phyloP scores from a whole-genome alignment of 2,113 vertebrate genomes.

The Amphiprion ocellaris region DNA sequence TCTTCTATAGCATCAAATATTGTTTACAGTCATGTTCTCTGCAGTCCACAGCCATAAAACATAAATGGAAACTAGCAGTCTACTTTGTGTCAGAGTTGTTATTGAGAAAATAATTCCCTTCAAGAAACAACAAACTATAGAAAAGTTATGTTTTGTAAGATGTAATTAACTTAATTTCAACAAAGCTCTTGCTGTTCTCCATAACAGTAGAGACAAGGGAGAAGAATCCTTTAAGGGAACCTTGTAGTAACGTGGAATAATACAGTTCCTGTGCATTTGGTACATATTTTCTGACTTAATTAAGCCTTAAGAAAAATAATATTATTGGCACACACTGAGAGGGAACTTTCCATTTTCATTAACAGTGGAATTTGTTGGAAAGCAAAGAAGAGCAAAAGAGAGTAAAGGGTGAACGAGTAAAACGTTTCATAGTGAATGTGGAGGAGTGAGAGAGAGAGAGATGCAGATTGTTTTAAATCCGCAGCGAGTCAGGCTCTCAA shows the following conservation, averaged over 20 bases:
- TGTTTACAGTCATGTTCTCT: constrained; percentile 44
- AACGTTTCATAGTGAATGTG: constrained; percentile 65
- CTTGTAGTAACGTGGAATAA: constrained; percentile 22
- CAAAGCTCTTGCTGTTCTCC: constrained; percentile 21
- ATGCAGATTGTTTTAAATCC: constrained; percentile 87
- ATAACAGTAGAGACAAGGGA: constrained; percentile 20
- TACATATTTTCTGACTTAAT: constrained; percentile 68
- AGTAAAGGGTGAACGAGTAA: constrained; percentile 64
- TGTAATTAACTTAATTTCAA: constrained; percentile 56
- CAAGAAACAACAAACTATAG: constrained; percentile 51
- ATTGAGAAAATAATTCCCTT: constrained; percentile 51
- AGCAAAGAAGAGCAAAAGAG: constrained; percentile 62
- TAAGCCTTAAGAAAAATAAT: constrained; percentile 81
- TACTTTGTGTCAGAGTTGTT: constrained; percentile 38
- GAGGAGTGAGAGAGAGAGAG: constrained; percentile 71
- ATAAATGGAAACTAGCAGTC: constrained; percentile 46
- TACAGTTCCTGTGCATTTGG: constrained; percentile 50
- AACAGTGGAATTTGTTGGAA: constrained; percentile 77
- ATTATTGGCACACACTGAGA: constrained; percentile 76
- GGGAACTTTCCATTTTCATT: constrained; percentile 80
- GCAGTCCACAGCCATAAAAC: constrained; percentile 40
- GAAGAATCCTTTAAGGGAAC: neutral
- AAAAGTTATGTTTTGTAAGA: constrained; percentile 33
- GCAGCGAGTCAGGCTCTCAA: constrained; percentile 87
- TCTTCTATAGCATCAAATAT: constrained; percentile 28